Conservation (phyloP, 2,113 vertebrate genomes). For the Takifugu bimaculatus region DNA sequence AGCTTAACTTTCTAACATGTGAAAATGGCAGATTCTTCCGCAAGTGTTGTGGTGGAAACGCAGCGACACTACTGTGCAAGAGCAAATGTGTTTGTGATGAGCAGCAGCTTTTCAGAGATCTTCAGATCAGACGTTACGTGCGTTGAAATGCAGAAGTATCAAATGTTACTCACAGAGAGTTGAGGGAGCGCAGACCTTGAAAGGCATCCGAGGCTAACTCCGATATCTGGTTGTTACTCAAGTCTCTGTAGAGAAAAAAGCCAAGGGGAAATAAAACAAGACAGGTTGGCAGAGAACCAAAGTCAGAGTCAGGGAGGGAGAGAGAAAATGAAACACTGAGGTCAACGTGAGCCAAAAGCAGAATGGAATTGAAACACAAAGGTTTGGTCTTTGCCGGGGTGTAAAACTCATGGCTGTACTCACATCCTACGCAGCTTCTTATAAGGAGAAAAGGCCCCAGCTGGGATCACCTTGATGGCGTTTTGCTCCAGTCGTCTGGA, state of each 20-base stretch:
- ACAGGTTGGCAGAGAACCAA: neutral
- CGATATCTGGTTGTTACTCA: constrained; percentile 99
- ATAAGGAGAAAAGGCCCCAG: constrained; percentile 95
- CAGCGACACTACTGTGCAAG: neutral
- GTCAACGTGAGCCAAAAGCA: constrained; percentile 14
- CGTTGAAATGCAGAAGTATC: constrained; percentile 11
- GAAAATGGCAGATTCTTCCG: too few species aligned
- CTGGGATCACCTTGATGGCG: constrained; percentile 94
- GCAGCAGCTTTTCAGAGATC: neutral
- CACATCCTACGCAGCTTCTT: constrained; percentile 98
- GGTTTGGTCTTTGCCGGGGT: constrained; percentile 20
- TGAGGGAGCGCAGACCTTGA: constrained; percentile 94
- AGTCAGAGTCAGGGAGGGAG: neutral
- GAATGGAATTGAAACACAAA: neutral
- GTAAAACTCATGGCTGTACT: constrained; percentile 63
- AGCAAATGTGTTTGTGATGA: neutral
- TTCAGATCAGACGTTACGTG: neutral
- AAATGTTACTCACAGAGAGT: constrained; percentile 88
- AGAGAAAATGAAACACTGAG: constrained; percentile 9
- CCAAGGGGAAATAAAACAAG: constrained; percentile 48
- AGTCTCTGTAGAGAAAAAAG: constrained; percentile 79
- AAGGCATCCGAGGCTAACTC: constrained; percentile 94
- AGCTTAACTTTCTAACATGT: neutral
- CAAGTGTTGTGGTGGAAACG: too few species aligned
- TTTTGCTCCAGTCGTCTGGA: constrained; percentile 97